These are phyloP conservation scores for Lacerta bilineata DNA, from an alignment of 2,797 vertebrate species.

Conservation along the genomic window DNA sequence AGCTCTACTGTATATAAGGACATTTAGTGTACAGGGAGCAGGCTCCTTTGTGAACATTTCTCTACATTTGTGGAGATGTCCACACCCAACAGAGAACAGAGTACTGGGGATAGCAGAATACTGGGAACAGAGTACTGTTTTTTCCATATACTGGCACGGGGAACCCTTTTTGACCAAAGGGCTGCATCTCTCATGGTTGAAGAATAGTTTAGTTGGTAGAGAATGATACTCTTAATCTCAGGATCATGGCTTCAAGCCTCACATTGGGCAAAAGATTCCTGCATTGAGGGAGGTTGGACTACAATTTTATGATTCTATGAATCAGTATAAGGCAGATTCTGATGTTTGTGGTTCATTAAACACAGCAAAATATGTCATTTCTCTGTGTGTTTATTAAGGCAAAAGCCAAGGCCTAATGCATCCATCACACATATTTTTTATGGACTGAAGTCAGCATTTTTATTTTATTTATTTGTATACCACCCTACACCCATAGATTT, in stretches of 20 bases:
- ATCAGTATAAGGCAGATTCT: no score
- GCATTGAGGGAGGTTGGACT: no score
- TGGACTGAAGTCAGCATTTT: no score
- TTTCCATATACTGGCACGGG: background rate
- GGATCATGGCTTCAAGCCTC: no score
- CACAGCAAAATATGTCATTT: slow-evolving; percentile 34
- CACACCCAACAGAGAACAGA: background rate
- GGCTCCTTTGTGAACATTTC: background rate
- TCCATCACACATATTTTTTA: background rate
- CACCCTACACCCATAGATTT: no score
- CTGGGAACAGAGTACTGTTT: background rate
- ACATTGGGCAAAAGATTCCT: no score
- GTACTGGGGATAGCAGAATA: no score
- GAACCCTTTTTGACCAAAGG: background rate
- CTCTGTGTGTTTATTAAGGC: slow-evolving; percentile 24
- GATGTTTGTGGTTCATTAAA: slow-evolving; percentile 15
- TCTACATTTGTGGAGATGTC: background rate
- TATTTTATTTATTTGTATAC: no score
- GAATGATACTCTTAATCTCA: no score
- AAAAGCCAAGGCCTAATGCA: background rate
- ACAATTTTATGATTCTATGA: no score
- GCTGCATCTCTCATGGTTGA: no score
- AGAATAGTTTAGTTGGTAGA: no score
- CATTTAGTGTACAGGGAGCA: background rate
- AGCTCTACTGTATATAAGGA: background rate